phyloP scores from a whole-genome alignment of 2,113 vertebrate genomes.

The Romanogobio albipinnatus region DNA sequence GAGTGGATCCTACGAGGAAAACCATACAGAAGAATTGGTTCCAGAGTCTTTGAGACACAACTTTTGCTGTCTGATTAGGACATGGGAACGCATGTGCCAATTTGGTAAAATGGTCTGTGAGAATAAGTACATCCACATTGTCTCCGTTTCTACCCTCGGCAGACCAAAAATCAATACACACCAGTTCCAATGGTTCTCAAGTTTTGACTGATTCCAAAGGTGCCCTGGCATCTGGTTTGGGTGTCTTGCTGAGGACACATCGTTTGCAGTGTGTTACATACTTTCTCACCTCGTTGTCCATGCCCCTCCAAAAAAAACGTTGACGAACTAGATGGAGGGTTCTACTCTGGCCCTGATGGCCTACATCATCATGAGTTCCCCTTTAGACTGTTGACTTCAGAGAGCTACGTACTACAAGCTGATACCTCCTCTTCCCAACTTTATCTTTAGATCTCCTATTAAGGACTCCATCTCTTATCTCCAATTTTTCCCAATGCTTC shows the following conservation, averaged over 20 bases:
- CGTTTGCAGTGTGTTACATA: too few species aligned
- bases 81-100: too few species aligned
- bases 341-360: too few species aligned
- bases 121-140: too few species aligned
- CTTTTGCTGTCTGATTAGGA: neutral
- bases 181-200: too few species aligned
- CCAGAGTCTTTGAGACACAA: neutral
- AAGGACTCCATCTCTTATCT: conserved; percentile 5
- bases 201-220: neutral
- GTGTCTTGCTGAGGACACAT: too few species aligned
- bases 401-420: neutral
- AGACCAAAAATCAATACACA: too few species aligned
- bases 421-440: neutral
- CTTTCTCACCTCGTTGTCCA: neutral
- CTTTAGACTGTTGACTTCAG: neutral
- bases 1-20: too few species aligned
- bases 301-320: neutral
- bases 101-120: too few species aligned
- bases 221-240: neutral
- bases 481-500: neutral
- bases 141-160: too few species aligned
- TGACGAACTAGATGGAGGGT: neutral
- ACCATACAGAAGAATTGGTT: neutral
- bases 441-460: neutral
- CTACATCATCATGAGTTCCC: neutral